These are phyloP conservation scores for Sebastes paucispinis DNA, from an alignment of 2,797 vertebrate genomes.

Conservation along the genomic window DNA sequence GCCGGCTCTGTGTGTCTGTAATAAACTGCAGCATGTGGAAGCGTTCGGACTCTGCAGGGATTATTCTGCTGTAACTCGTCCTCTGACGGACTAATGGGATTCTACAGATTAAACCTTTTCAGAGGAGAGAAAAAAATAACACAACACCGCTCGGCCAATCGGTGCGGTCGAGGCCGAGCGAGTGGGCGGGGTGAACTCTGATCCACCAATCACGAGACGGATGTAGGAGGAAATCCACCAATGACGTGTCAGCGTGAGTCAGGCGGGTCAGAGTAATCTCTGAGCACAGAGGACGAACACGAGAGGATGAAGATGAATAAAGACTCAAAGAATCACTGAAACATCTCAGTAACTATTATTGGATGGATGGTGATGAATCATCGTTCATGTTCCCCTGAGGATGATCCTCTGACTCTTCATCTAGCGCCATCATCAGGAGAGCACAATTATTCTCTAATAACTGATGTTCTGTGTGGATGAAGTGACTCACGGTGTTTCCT, in stretches of 20 bases:
- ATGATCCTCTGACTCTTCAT: neutral
- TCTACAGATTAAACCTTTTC: slow-evolving; percentile 63
- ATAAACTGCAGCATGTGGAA: neutral
- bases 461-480: neutral
- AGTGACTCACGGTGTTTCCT: slow-evolving; percentile 82
- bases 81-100: slow-evolving; percentile 63
- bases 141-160: slow-evolving; percentile 40
- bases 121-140: slow-evolving; percentile 1
- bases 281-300: slow-evolving; percentile 16
- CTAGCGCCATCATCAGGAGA: neutral
- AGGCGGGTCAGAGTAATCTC: slow-evolving; percentile 35
- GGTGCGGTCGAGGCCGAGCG: neutral
- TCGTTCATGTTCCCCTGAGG: neutral
- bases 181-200: neutral
- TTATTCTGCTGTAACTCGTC: slow-evolving; percentile 55
- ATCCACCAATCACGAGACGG: slow-evolving; percentile 38
- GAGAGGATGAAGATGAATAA: neutral
- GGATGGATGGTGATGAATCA: neutral
- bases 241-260: neutral
- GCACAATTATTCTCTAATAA: too few species aligned
- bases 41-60: slow-evolving; percentile 40
- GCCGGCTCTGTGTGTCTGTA: neutral
- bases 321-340: too few species aligned
- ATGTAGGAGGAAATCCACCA: slow-evolving; percentile 30
- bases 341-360: neutral